These are phyloP conservation scores for Pagrus major DNA, from an alignment of 2,113 vertebrate species.

Conservation along the genomic window DNA sequence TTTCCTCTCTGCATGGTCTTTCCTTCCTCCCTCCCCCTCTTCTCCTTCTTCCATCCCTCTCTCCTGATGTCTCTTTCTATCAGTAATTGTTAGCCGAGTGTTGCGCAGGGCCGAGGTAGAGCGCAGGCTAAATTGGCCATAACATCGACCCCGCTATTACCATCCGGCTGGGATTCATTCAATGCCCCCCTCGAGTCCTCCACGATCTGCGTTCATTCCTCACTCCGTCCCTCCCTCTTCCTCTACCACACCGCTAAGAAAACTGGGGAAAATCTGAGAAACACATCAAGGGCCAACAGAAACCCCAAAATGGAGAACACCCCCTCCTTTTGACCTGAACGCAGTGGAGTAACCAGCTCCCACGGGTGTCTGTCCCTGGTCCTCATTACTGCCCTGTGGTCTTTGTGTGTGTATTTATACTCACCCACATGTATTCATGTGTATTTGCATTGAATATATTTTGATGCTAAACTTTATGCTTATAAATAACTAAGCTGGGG, in stretches of 20 bases:
- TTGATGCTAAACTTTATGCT: not conserved
- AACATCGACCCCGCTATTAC: conserved; percentile 76
- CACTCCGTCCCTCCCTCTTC: conserved; percentile 69
- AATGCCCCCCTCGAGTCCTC: conserved; percentile 43
- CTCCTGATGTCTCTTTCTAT: conserved; percentile 48
- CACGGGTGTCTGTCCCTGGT: conserved; percentile 51
- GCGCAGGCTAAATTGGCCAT: conserved; percentile 62
- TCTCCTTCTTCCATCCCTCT: conserved; percentile 16
- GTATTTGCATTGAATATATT: not conserved
- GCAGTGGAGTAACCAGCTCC: conserved; percentile 46
- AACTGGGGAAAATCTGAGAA: conserved; percentile 78
- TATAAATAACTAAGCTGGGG: not conserved
- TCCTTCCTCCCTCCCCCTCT: not conserved
- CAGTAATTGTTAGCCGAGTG: conserved; percentile 76
- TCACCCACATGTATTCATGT: not conserved
- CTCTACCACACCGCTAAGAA: conserved; percentile 60
- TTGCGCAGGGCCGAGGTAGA: conserved; percentile 38
- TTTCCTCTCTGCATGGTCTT: not conserved
- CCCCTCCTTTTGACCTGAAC: conserved; percentile 46
- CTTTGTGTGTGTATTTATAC: conserved; percentile 27
- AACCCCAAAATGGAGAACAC: conserved; percentile 65
- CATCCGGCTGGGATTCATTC: conserved; percentile 75
- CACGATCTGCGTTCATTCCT: conserved; percentile 30
- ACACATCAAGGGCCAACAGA: conserved; percentile 68
- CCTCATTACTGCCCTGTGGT: conserved; percentile 55